A percentile compares a stretch with the other conserved stretches of the same genome.
These are phyloP conservation scores for Acrocephalus kingi DNA, from an alignment of 2,113 vertebrate genomes.

Conservation along the genomic window DNA sequence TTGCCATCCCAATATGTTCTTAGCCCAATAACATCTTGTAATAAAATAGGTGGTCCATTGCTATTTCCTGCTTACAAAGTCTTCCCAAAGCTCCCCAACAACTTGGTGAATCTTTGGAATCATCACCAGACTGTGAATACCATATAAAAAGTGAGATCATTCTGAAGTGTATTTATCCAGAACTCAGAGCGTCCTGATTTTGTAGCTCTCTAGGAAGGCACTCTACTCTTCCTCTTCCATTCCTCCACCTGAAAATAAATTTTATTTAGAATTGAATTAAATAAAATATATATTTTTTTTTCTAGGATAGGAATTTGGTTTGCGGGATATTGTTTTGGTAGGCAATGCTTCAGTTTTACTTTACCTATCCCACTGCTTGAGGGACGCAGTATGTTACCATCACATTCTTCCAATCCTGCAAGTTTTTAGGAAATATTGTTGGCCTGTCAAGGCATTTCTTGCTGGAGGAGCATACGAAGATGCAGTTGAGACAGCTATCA, in stretches of 20 bases:
- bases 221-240: neutral
- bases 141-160: neutral
- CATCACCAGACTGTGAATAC: neutral
- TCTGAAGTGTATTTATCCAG: neutral
- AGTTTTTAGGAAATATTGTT: neutral
- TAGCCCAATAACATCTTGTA: neutral
- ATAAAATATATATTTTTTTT: neutral
- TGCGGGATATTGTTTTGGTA: neutral
- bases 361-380: neutral
- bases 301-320: neutral
- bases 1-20: neutral
- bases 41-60: neutral
- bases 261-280: neutral
- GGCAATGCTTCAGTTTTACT: neutral
- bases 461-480: neutral
- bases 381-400: neutral
- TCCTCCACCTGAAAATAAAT: neutral
- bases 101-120: neutral
- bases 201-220: neutral
- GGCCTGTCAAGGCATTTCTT: neutral
- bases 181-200: neutral
- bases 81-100: neutral
- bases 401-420: neutral
- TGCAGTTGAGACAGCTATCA: neutral
- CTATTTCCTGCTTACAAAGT: neutral